Base-by-base conservation (phyloP, 2,888 invertebrate species). In the Ectobius pallidus region DNA sequence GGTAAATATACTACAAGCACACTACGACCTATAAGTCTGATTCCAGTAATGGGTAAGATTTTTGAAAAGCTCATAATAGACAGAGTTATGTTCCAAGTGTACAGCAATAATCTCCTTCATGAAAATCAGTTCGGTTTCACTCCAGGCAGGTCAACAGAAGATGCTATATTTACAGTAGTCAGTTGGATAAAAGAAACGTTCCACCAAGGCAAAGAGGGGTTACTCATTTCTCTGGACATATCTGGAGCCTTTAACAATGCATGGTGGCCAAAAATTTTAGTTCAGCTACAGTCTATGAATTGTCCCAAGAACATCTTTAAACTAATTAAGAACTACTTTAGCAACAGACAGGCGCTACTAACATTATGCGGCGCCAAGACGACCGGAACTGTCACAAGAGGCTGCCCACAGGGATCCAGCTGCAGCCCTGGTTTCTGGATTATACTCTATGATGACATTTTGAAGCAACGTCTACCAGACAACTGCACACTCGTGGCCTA, bases 11-110 rank as follows among this genome's bases (percentile, higher is more conserved):
- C 25, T 1, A n/a, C 4, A 58, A 58, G n/a, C 25, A 25, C 25
- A 14, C 1, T 25, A 27, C 52, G 30, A 22, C 25, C 55, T 11
- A 27, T 58, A 22, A 9, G 55, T 22, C 25, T 58, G 25, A 1
- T 58, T 1, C 55, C 55, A 22, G 55, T 58, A 22, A 58, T 58
- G 55, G 55, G 55, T 25, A 58, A 58, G 14, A 58, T 58, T 22
- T 7, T 22, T 22, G 55, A 58, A 22, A 58, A 58, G 3, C 55
- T 58, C 16, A 58, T 3, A 6, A 58, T 58, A 58, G 55, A 58
- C 55, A 1, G 20, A 9, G 1, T 58, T 25, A 58, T 25, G 55
- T 58, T 18, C 20, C 55, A 22, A 4, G 11, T 58, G 4, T 58
- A 58, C n/a, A 9, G 55, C 25, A 58, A 58, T 20, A 25, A 22